Base-by-base conservation (phyloP, 2,113 vertebrate species). In the Piprites chloris region DNA sequence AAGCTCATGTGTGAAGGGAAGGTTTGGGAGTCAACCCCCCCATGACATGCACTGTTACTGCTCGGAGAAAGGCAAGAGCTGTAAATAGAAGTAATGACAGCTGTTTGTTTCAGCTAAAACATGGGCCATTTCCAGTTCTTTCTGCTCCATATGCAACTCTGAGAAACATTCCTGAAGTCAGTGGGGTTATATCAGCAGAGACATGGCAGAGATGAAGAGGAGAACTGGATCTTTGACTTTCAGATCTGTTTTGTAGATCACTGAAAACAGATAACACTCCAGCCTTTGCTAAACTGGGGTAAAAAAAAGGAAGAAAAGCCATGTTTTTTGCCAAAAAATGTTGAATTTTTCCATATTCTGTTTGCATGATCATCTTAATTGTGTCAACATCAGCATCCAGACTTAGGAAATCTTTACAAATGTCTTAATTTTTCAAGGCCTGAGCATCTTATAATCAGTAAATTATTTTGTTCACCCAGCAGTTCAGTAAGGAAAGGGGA, bases 251-350 rank as follows among this genome's bases (percentile, higher is more conserved):
- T 73, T 66, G 17, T 14, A 72, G 15, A 49, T 17, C 37, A 27
- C 41, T 83, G 49, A 81, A 84, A 85, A 61, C 11, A 39, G 42
- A 19, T 22, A 80, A 17, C 6, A 44, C 12, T 12, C 22, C 12
- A 76, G 20, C 15, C 8, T 7, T 90, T 61, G 35, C 5, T 74
- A 77, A 86, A 52, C 9, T 4, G 4, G 9, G 8, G 21, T 32
- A 21, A n/a, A 58, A 23, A 65, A 37, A 27, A 19, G 26, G 35
- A 37, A 37, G 15, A 35, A 42, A 58, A 52, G 4, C 4, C 18
- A 32, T 1, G 5, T 47, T 30, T 2, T 81, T 89, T 85, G 18
- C 35, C 30, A 81, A 62, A 62, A 65, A 18, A 0, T 0, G 1
- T 6, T 47, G 22, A 37, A 22, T 27, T 88, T 26, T 94, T n/a